Base-by-base conservation (phyloP, 2,888 invertebrate species). In the Sarcophaga caerulescens region DNA sequence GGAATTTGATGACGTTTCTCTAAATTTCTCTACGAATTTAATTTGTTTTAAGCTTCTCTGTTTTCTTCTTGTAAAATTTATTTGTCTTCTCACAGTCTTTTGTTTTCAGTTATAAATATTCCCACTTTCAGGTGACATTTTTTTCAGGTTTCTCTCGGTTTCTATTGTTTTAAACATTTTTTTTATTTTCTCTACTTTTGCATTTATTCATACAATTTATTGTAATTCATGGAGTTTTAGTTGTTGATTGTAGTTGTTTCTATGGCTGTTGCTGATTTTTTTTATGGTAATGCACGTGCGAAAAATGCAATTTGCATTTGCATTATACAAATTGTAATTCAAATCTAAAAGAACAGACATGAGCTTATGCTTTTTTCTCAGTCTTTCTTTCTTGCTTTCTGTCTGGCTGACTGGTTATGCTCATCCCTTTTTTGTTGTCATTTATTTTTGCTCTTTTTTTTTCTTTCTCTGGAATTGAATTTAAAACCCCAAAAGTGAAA, bases 231-330 rank as follows among this genome's bases (percentile, higher is more conserved):
- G 8, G 35, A 35, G 35, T 35, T 35, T 35, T 35, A 35, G 35
- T 35, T 35, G 35, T 35, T 35, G 35, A 60, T 60, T 44, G n/a
- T 44, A 45, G 14, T 19, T 14, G 73, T 12, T 80, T 59, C 11
- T 23, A 23, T 12, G 19, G 4, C 14, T 63, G 73, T 73, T 47
- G 25, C 45, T 80, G 59, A 45, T 73, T 17, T 21, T 73, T 60
- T 78, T 74, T 65, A 66, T 35, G 23, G 6, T 14, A 45, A 84
- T 87, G 87, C 85, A 88, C 88, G 87, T 88, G 87, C 85, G 73
- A 84, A 81, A 65, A 88, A 87, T 86, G 86, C 35, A 35, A 8
- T 35, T 35, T 86, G 86, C 35, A 35, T 35, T 35, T 35, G 35
- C 77, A 78, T 81, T 83, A 65, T 69, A 12, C 1, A 60, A 71